A percentile compares a stretch with the other conserved stretches of the same genome.
Evolutionary conservation across 2,888 invertebrate species (phyloP).

Genomic region (Agrochola lota): DNA sequence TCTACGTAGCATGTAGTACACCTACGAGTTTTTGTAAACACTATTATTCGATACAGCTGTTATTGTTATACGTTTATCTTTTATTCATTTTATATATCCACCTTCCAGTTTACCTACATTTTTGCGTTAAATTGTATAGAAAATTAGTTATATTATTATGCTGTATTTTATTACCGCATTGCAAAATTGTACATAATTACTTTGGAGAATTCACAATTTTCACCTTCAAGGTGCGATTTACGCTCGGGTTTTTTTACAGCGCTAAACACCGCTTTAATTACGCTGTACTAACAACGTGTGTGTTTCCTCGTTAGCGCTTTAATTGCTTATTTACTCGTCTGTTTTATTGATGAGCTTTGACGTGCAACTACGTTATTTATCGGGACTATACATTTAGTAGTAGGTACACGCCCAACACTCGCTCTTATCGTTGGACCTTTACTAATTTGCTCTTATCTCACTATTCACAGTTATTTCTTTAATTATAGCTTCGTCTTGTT

Average conservation of each 20-base stretch:
- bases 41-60: background rate
- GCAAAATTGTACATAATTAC: slow-evolving; percentile 38
- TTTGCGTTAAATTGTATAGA: background rate
- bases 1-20: background rate
- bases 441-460: slow-evolving; percentile 67
- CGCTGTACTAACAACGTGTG: slow-evolving; percentile 57
- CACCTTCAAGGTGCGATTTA: slow-evolving; percentile 58
- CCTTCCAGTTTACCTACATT: background rate
- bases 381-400: slow-evolving; percentile 22
- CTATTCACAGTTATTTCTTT: slow-evolving; percentile 58
- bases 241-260: slow-evolving; percentile 61
- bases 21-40: background rate
- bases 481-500: slow-evolving; percentile 65
- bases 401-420: slow-evolving; percentile 36
- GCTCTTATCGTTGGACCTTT: slow-evolving; percentile 57
- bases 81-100: background rate
- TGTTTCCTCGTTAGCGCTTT: slow-evolving; percentile 67
- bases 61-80: slow-evolving; percentile 6
- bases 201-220: slow-evolving; percentile 41
- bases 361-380: slow-evolving; percentile 46
- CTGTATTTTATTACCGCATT: slow-evolving; percentile 9
- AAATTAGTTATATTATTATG: background rate
- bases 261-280: slow-evolving; percentile 60
- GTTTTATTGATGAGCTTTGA: slow-evolving; percentile 68
- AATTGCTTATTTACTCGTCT: slow-evolving; percentile 69